Conservation (phyloP, 2,797 vertebrate species). For the Lepus townsendii region DNA sequence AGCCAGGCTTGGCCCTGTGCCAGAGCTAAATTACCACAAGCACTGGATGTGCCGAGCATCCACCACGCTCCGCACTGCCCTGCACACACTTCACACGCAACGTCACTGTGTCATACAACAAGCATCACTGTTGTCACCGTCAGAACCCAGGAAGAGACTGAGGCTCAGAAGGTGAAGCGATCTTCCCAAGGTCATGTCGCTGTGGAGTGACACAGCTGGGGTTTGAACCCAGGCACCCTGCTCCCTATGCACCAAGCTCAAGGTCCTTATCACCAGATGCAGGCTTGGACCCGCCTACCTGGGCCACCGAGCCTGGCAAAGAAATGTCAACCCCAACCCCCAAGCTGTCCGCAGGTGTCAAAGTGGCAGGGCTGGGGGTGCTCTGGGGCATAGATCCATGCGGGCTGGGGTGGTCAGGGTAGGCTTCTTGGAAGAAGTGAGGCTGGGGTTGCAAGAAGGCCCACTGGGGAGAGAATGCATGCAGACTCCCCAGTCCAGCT, state of each 20-base stretch:
- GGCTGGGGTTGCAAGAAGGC: neutral
- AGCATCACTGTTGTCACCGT: neutral
- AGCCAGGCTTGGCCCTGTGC: neutral
- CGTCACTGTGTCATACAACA: neutral
- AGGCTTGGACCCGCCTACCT: neutral
- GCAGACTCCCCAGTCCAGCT: neutral
- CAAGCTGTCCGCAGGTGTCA: neutral
- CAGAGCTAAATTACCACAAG: fast-evolving
- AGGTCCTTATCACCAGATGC: neutral
- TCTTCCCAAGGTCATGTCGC: neutral
- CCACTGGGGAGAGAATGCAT: neutral
- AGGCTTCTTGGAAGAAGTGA: slow-evolving; percentile 32
- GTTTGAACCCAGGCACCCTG: neutral
- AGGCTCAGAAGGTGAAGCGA: neutral
- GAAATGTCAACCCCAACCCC: neutral
- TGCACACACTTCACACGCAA: neutral
- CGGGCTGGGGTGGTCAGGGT: neutral
- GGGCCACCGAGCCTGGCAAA: neutral
- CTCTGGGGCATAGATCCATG: neutral
- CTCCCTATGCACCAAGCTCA: neutral
- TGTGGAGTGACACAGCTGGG: neutral
- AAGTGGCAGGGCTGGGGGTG: neutral
- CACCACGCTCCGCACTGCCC: fast-evolving
- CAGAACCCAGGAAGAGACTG: neutral
- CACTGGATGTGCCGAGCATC: neutral